Percentiles rank a stretch among this genome's conserved stretches.
Conservation (phyloP, 2,888 invertebrate species). For the Notodonta dromedarius region DNA sequence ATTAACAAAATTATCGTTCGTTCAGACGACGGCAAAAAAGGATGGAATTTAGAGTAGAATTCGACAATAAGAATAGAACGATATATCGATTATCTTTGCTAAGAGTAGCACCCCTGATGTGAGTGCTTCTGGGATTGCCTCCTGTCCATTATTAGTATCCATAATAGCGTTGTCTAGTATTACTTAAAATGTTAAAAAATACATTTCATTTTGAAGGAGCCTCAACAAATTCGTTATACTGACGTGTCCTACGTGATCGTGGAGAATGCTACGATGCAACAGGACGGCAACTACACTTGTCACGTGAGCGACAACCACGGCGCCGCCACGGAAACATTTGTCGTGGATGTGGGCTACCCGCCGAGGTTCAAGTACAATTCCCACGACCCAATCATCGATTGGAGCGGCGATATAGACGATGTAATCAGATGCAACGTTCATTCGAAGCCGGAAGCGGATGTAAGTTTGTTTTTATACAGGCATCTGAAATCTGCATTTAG, state of each 20-base stretch:
- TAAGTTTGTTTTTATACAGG: constrained; percentile 12
- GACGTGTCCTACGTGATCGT: constrained; percentile 13
- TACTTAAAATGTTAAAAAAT: too few relatives aligned
- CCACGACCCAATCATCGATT: constrained; percentile 12
- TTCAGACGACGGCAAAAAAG: too few relatives aligned
- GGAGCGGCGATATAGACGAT: constrained; percentile 20
- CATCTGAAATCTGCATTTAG: constrained; percentile 1
- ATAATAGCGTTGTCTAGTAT: too few relatives aligned
- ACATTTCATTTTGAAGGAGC: constrained; percentile 3
- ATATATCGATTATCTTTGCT: too few relatives aligned
- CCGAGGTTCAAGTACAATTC: constrained; percentile 16
- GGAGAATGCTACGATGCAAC: background rate
- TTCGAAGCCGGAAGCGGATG: constrained; percentile 22
- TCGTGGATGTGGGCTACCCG: constrained; percentile 28
- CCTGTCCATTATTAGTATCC: too few relatives aligned
- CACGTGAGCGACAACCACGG: constrained; percentile 33
- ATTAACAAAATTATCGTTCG: too few relatives aligned
- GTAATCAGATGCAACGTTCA: constrained; percentile 17
- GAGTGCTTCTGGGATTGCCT: too few relatives aligned
- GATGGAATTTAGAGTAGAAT: too few relatives aligned
- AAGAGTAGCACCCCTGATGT: too few relatives aligned
- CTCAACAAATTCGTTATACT: background rate
- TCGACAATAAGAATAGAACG: too few relatives aligned
- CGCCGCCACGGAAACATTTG: constrained; percentile 27
- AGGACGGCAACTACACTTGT: constrained; percentile 41